Conservation (phyloP, 2,888 invertebrate genomes). For the Callimorpha dominula region DNA sequence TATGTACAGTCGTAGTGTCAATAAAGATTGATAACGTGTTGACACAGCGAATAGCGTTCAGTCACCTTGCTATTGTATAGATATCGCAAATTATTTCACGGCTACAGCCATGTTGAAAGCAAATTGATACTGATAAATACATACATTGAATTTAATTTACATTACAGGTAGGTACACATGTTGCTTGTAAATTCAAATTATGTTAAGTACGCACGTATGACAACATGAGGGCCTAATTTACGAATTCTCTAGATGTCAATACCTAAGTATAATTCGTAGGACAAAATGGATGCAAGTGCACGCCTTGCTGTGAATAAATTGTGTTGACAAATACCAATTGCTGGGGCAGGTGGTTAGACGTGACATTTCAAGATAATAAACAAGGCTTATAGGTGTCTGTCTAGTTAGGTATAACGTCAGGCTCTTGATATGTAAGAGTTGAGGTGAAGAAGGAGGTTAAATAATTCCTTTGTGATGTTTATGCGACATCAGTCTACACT, state of each 20-base stretch:
- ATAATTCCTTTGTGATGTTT: background rate
- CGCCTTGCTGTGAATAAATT: conserved; percentile 24
- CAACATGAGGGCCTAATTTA: conserved; percentile 25
- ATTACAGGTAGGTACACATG: conserved; percentile 14
- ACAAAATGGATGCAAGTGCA: conserved; percentile 26
- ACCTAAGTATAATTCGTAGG: conserved; percentile 13
- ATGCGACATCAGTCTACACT: background rate
- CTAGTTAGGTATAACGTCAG: background rate
- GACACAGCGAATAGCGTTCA: conserved; percentile 42
- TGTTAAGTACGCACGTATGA: conserved; percentile 10
- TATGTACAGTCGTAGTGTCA: conserved; percentile 45
- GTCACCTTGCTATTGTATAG: conserved; percentile 43
- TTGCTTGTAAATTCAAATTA: conserved; percentile 25
- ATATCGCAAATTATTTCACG: conserved; percentile 30
- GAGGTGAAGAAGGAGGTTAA: background rate
- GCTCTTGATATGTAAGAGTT: background rate
- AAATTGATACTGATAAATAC: conserved; percentile 32
- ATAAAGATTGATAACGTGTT: conserved; percentile 45
- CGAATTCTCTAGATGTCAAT: conserved; percentile 2
- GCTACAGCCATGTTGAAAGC: conserved; percentile 27
- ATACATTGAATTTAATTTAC: conserved; percentile 27
- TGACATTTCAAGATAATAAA: conserved; percentile 20
- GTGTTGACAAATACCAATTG: conserved; percentile 8
- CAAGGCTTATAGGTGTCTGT: background rate
- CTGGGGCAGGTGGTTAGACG: background rate